These are phyloP conservation scores for Busseola fusca DNA, from an alignment of 2,888 invertebrate species.

Conservation along the genomic window DNA sequence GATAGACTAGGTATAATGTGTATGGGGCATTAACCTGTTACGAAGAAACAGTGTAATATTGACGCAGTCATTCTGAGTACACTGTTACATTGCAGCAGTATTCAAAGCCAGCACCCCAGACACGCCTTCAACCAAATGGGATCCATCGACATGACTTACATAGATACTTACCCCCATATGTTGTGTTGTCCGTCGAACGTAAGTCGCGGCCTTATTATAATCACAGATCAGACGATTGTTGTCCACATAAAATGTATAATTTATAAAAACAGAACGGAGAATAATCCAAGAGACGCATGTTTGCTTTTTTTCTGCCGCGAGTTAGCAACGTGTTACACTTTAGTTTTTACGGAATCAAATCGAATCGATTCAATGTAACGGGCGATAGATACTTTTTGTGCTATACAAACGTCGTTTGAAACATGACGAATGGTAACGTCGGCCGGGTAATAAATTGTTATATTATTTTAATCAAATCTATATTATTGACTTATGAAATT, in stretches of 20 bases:
- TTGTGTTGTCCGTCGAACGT: constrained; percentile 77
- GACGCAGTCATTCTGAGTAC: constrained; percentile 74
- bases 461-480: constrained; percentile 59
- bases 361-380: constrained; percentile 70
- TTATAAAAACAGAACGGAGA: constrained; percentile 82
- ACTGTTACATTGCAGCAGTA: constrained; percentile 74
- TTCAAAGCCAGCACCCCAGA: constrained; percentile 70
- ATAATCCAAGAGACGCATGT: constrained; percentile 72
- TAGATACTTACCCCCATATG: constrained; percentile 64
- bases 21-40: constrained; percentile 66
- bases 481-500: constrained; percentile 53
- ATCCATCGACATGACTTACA: constrained; percentile 71
- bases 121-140: constrained; percentile 74
- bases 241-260: constrained; percentile 86
- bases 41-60: constrained; percentile 70
- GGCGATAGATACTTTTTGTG: constrained; percentile 70
- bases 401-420: constrained; percentile 65
- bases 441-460: constrained; percentile 51
- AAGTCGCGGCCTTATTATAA: constrained; percentile 85
- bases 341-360: constrained; percentile 75
- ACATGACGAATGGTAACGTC: constrained; percentile 68
- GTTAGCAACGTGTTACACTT: constrained; percentile 76
- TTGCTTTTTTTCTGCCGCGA: constrained; percentile 73
- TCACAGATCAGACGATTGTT: constrained; percentile 88
- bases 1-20: constrained; percentile 63